These are phyloP conservation scores for Sylvietta virens DNA, from an alignment of 2,113 vertebrate genomes.

Conservation along the genomic window DNA sequence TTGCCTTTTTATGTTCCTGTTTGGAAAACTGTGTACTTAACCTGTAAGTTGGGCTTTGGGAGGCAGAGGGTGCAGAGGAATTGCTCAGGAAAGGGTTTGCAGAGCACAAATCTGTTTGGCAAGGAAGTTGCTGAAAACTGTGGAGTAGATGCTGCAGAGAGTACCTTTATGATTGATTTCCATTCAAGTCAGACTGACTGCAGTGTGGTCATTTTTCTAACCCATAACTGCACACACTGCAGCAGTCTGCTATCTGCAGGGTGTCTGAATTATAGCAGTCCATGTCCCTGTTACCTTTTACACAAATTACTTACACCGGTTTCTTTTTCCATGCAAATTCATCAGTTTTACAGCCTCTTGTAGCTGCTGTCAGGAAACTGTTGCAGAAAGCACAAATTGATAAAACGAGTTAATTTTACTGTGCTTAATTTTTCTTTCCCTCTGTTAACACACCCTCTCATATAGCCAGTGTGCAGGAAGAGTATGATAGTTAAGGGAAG, in stretches of 20 bases:
- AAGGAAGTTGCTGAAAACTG: constrained; percentile 79
- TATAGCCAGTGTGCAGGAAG: constrained; percentile 61
- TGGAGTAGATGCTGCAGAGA: constrained; percentile 78
- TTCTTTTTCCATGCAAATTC: constrained; percentile 87
- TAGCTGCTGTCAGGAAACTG: constrained; percentile 78
- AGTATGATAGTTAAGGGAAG: constrained; percentile 55
- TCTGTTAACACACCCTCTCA: constrained; percentile 49
- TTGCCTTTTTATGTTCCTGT: constrained; percentile 15
- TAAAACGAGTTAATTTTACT: constrained; percentile 80
- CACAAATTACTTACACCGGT: constrained; percentile 85
- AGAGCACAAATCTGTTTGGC: constrained; percentile 70
- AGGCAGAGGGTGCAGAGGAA: constrained; percentile 28
- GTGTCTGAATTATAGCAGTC: constrained; percentile 83
- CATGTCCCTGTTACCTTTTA: constrained; percentile 81
- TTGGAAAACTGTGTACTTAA: constrained; percentile 8
- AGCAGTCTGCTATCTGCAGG: constrained; percentile 76
- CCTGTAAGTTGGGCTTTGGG: constrained; percentile 3
- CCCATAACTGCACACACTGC: constrained; percentile 74
- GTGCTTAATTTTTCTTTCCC: constrained; percentile 65
- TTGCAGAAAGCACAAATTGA: constrained; percentile 74
- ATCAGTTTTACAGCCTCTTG: constrained; percentile 79
- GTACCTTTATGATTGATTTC: constrained; percentile 88
- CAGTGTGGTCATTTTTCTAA: constrained; percentile 85
- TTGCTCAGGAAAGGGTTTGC: constrained; percentile 59
- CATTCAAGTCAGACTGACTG: constrained; percentile 86